phyloP scores from a whole-genome alignment of 2,888 invertebrate species.

The Aelia acuminata region DNA sequence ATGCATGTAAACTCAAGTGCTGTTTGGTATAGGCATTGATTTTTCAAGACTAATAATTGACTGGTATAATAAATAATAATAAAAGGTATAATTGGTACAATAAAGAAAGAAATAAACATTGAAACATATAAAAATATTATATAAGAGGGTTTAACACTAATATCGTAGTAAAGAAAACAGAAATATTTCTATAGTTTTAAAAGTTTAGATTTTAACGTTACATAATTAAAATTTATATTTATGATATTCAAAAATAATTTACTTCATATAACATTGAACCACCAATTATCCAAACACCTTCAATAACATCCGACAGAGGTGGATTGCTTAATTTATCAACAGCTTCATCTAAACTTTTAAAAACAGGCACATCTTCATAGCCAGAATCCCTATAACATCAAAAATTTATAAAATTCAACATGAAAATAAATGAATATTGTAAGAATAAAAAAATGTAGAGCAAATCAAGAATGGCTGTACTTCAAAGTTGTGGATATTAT shows the following conservation, averaged over 20 bases:
- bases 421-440: constrained; percentile 47
- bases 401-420: constrained; percentile 43
- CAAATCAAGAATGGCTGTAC: constrained; percentile 57
- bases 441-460: too few relatives aligned
- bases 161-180: too few relatives aligned
- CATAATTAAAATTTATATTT: too few relatives aligned
- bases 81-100: too few relatives aligned
- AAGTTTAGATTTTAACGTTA: too few relatives aligned
- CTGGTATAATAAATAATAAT: too few relatives aligned
- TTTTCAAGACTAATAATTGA: too few relatives aligned
- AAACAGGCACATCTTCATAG: constrained; percentile 75
- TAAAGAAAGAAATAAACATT: background rate
- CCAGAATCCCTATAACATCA: constrained; percentile 40
- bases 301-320: constrained; percentile 75
- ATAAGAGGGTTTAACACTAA: too few relatives aligned
- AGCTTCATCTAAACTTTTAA: constrained; percentile 78
- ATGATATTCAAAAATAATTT: constrained; percentile 61
- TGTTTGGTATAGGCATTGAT: background rate
- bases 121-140: too few relatives aligned
- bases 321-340: constrained; percentile 73
- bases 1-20: background rate
- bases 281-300: constrained; percentile 91
- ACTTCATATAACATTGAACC: constrained; percentile 87
- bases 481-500: constrained; percentile 75
- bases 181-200: too few relatives aligned